phyloP scores from a whole-genome alignment of 2,888 invertebrate genomes.

The Scelioninae gen. 1 region DNA sequence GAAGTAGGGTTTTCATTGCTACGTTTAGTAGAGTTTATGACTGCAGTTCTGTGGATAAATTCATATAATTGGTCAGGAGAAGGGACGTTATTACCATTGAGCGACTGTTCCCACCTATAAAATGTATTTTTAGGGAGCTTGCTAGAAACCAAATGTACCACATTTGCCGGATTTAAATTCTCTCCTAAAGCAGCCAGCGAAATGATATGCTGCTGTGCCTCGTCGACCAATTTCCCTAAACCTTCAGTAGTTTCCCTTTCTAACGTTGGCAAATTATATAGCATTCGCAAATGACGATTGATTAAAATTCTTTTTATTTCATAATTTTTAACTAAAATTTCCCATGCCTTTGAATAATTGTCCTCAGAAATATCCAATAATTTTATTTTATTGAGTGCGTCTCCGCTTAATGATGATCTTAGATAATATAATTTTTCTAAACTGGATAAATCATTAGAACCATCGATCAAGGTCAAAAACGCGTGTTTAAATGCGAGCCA shows the following conservation, averaged over 20 bases:
- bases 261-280: neutral
- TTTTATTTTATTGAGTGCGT: neutral
- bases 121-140: neutral
- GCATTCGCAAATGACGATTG: neutral
- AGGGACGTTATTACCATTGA: slow-evolving; percentile 43
- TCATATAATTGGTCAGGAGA: slow-evolving; percentile 52
- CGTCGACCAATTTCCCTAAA: neutral
- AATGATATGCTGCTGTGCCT: neutral
- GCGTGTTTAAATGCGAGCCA: slow-evolving; percentile 3
- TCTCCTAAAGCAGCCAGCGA: neutral
- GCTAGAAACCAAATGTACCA: neutral
- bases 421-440: neutral
- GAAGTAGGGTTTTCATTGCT: neutral
- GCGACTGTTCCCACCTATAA: slow-evolving; percentile 17
- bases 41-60: slow-evolving; percentile 45
- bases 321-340: neutral
- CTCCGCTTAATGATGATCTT: neutral
- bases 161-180: neutral
- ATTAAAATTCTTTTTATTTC: slow-evolving; percentile 11
- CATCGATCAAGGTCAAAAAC: neutral
- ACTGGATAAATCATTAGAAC: neutral
- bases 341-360: neutral
- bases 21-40: neutral
- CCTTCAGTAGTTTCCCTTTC: neutral
- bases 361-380: neutral